A percentile compares a stretch with the other conserved stretches of the same genome.
These are phyloP conservation scores for Pterocles gutturalis DNA, from an alignment of 2,113 vertebrate genomes.

Conservation along the genomic window DNA sequence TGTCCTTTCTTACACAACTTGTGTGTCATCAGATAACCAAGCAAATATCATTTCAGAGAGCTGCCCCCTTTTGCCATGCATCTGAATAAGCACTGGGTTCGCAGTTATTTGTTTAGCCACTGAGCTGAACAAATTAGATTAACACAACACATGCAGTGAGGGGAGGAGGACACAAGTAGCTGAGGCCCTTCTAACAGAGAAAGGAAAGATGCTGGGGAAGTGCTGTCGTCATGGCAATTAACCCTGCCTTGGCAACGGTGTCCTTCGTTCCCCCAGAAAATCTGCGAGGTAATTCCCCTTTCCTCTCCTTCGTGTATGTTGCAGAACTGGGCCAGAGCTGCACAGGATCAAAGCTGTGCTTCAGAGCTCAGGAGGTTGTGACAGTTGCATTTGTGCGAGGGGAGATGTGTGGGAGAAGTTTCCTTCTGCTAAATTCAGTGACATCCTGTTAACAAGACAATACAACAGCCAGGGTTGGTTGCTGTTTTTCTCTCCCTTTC, in stretches of 20 bases:
- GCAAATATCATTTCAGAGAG: constrained; percentile 37
- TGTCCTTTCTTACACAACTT: constrained; percentile 10
- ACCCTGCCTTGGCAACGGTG: neutral
- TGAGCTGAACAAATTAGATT: constrained; percentile 76
- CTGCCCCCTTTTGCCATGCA: constrained; percentile 34
- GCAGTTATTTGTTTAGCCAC: constrained; percentile 72
- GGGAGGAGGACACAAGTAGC: neutral
- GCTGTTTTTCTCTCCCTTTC: neutral
- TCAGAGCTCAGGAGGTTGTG: constrained; percentile 6
- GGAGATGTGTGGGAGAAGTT: constrained; percentile 40
- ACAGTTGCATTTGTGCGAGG: neutral
- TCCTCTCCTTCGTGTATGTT: neutral
- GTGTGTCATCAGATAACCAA: constrained; percentile 39
- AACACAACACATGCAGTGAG: constrained; percentile 62
- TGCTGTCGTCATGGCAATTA: constrained; percentile 60
- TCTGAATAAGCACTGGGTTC: constrained; percentile 61
- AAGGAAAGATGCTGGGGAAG: constrained; percentile 25
- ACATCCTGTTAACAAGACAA: constrained; percentile 62
- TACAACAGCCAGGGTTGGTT: constrained; percentile 40
- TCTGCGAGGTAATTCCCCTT: constrained; percentile 11
- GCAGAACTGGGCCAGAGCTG: constrained; percentile 26
- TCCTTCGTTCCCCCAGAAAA: neutral
- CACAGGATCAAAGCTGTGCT: constrained; percentile 9
- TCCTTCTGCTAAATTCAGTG: constrained; percentile 53
- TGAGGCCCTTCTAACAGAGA: neutral